Conservation (phyloP, 2,888 invertebrate genomes). For the Therioaphis trifolii region DNA sequence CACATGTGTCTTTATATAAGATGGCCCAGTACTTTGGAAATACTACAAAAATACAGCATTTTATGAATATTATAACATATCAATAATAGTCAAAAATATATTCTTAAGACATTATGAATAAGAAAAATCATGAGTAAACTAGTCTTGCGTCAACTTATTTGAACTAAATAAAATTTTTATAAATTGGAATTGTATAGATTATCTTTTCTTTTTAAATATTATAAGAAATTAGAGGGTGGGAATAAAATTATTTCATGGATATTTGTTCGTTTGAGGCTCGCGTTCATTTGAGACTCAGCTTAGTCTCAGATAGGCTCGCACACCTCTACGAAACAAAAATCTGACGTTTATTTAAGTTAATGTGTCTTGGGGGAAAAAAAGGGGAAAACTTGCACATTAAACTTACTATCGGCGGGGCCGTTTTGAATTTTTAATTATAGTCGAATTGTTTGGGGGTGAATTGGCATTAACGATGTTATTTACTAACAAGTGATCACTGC, state of each 20-base stretch:
- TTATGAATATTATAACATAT: too few species aligned
- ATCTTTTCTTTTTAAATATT: background rate
- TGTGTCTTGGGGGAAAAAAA: constrained; percentile 18
- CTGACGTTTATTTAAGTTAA: constrained; percentile 48
- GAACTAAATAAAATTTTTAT: background rate
- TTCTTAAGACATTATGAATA: background rate
- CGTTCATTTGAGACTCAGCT: constrained; percentile 19
- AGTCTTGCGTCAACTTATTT: background rate
- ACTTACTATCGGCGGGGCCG: constrained; percentile 85
- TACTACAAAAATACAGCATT: too few species aligned
- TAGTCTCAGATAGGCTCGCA: background rate
- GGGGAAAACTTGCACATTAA: constrained; percentile 65
- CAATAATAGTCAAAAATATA: background rate
- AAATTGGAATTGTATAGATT: background rate
- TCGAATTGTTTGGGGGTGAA: constrained; percentile 68
- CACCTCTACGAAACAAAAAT: constrained; percentile 42
- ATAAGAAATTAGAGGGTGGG: background rate
- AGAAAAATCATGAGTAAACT: background rate
- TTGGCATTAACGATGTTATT: constrained; percentile 73
- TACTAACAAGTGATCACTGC: constrained; percentile 71
- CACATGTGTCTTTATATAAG: too few species aligned
- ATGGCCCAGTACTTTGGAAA: too few species aligned
- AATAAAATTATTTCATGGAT: background rate
- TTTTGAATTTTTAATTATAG: constrained; percentile 72
- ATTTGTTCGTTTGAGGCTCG: constrained; percentile 34